Evolutionary conservation across 2,888 invertebrate species (phyloP).

Genomic region (Lissocephala sabroskyi): DNA sequence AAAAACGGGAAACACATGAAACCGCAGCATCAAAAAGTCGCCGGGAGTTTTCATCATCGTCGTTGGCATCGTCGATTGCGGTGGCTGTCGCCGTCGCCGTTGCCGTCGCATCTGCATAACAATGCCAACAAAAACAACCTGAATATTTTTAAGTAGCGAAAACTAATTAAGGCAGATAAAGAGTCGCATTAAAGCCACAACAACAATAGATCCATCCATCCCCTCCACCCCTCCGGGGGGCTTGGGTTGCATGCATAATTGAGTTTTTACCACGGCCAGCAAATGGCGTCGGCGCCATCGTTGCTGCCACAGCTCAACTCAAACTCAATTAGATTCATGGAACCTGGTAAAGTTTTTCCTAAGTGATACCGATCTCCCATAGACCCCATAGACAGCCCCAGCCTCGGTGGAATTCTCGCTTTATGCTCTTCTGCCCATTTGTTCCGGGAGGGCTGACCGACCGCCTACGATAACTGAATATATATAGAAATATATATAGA

Average conservation of each 20-base stretch:
- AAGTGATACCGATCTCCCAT: conserved; percentile 54
- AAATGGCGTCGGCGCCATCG: conserved; percentile 38
- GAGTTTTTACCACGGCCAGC: no score
- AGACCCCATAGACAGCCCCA: no score
- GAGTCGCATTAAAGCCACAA: conserved; percentile 65
- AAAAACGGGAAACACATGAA: no score
- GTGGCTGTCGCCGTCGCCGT: background rate
- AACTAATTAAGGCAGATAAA: conserved; percentile 67
- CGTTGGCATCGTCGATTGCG: no score
- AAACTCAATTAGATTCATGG: conserved; percentile 58
- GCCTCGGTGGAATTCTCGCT: no score
- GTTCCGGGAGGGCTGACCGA: no score
- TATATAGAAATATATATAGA: conserved; percentile 23
- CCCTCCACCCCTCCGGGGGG: background rate
- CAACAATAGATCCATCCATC: conserved; percentile 8
- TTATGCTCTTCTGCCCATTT: no score
- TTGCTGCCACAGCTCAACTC: no score
- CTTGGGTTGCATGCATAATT: conserved; percentile 46
- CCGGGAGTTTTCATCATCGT: no score
- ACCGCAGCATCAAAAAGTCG: no score
- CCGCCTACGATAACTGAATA: no score
- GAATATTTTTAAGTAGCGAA: conserved; percentile 52
- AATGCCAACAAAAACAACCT: conserved; percentile 26
- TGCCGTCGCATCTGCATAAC: conserved; percentile 45
- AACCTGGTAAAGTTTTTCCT: conserved; percentile 50